Conservation (phyloP, 2,888 invertebrate genomes). For the Nomada lathburiana region DNA sequence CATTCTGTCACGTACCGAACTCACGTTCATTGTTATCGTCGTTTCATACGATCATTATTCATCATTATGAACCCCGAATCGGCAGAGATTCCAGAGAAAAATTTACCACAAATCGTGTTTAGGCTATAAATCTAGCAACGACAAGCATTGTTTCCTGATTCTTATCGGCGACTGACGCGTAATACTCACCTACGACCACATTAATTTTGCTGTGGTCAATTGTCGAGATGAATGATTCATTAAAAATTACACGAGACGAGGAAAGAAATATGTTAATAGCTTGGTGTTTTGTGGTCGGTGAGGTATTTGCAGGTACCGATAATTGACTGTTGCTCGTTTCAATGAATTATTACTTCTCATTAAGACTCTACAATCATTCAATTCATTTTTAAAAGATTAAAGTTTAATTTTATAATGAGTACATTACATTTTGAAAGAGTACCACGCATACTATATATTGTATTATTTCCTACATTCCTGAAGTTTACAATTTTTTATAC, state of each 20-base stretch:
- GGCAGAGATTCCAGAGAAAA: neutral
- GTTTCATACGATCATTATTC: neutral
- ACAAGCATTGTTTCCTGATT: neutral
- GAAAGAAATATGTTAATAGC: neutral
- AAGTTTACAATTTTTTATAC: neutral
- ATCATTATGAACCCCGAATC: constrained; percentile 21
- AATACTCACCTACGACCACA: neutral
- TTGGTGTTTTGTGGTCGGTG: neutral
- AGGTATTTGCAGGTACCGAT: neutral
- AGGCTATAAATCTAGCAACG: neutral
- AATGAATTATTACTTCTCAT: too few relatives aligned
- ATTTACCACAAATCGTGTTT: neutral
- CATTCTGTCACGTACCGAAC: constrained; percentile 1
- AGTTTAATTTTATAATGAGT: neutral
- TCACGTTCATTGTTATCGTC: constrained; percentile 10
- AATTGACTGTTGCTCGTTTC: too few relatives aligned
- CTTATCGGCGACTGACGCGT: neutral
- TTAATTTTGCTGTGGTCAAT: neutral
- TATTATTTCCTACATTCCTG: too few relatives aligned
- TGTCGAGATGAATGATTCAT: neutral
- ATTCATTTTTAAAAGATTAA: neutral
- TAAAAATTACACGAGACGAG: neutral
- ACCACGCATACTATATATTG: too few relatives aligned
- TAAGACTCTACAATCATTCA: too few relatives aligned
- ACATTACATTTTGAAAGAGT: neutral